Base-by-base conservation (phyloP, 2,888 invertebrate genomes). In the Eudemis profundana region DNA sequence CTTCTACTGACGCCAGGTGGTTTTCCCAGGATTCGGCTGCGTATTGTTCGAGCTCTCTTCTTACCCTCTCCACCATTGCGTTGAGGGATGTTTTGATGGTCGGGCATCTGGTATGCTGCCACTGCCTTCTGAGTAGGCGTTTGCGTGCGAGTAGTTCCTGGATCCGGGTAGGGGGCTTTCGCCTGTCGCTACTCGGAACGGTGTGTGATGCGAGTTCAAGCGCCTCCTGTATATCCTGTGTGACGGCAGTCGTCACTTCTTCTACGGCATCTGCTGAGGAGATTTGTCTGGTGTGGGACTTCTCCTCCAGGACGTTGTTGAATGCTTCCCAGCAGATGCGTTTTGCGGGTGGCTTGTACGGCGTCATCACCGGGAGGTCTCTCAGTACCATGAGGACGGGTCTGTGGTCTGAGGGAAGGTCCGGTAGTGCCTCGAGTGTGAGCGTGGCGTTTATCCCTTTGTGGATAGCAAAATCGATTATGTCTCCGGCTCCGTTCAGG, bases 251-350 rank as follows among this genome's bases (percentile, higher is more conserved):
- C n/a, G 60, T 8, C n/a, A 38, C 17, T 7, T 4, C 0, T 8
- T 59, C 57, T 0, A 57, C 46, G 0, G 46, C 46, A 3, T 29
- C 33, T 0, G n/a, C 36, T 14, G 47, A 4, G 36, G 57, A 21
- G 57, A 47, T 12, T 2, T 36, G 46, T 1, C 10, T 15, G 38
- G 23, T 49, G 10, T 38, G 14, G 38, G 36, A 10, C 8, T 29
- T 44, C n/a, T 19, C 19, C 57, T 57, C 33, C 33, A 57, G 29
- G n/a, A 2, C 33, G 1, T 44, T 0, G 0, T 29, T 8, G 19
- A 29, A 44, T 2, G 1, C n/a, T 68, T 67, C 7, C 56, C 49
- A 40, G 70, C 69, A 17, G 65, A 63, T 3, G n/a, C n/a, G n/a
- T 4, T 15, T n/a, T 3, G 5, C 7, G 7, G 2, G 3, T 0